A percentile compares a stretch with the other conserved stretches of the same genome.
Evolutionary conservation across 2,797 vertebrate species (phyloP).

Genomic region (Galagoides demidoff): DNA sequence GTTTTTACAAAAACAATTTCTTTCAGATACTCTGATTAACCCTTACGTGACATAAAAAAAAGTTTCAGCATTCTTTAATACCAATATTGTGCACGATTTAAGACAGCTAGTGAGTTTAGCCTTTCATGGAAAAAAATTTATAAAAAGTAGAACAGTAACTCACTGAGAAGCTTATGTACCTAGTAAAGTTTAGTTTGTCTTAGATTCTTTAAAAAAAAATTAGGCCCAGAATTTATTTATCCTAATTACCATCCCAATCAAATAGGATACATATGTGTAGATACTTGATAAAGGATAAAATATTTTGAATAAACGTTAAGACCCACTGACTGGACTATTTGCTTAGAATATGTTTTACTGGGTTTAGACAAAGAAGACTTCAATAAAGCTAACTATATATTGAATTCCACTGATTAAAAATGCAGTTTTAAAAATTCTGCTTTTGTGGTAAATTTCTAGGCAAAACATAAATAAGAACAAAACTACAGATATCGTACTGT

Average conservation of each 20-base stretch:
- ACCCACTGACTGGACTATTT: conserved; percentile 83
- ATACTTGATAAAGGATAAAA: conserved; percentile 75
- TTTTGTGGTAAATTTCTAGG: conserved; percentile 82
- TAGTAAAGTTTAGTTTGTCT: conserved; percentile 74
- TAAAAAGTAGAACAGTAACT: conserved; percentile 65
- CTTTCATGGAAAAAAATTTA: conserved; percentile 77
- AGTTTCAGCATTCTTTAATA: conserved; percentile 77
- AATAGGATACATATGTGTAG: conserved; percentile 67
- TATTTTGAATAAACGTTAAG: conserved; percentile 78
- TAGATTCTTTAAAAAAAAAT: conserved; percentile 63
- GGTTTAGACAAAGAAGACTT: conserved; percentile 80
- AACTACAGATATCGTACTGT: conserved; percentile 68
- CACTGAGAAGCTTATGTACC: conserved; percentile 77
- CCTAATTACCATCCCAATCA: conserved; percentile 83
- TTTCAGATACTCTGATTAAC: conserved; percentile 87
- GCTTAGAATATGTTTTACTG: conserved; percentile 81
- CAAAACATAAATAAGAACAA: conserved; percentile 77
- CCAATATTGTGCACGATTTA: conserved; percentile 86
- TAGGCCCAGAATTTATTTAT: conserved; percentile 80
- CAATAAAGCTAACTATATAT: conserved; percentile 78
- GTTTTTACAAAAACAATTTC: conserved; percentile 81
- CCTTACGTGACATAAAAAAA: conserved; percentile 81
- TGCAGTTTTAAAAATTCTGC: conserved; percentile 83
- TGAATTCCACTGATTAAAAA: conserved; percentile 88
- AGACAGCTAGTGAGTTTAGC: conserved; percentile 78